Evolutionary conservation across 2,888 invertebrate genomes (phyloP), one percentile per base, ranked within the genome.

Genomic region (Crocallis elinguaria): DNA sequence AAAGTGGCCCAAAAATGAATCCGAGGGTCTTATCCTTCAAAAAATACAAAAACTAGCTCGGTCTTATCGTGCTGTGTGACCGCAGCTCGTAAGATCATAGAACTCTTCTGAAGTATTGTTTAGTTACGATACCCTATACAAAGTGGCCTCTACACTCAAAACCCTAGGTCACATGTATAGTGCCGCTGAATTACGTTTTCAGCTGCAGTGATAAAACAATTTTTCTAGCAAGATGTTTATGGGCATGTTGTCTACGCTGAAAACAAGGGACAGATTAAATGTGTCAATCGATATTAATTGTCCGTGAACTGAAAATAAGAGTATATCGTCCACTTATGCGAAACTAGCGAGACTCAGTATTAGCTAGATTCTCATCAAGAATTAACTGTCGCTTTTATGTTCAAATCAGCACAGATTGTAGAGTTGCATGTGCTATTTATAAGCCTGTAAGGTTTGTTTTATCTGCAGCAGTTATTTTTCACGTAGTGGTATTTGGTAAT

Each of bases 281-380:
- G 32, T 33, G 1, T 6, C 11, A 35, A 11, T 13, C 35, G 4
- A n/a, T n/a, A n/a, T n/a, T 35, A 12, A 12, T 36, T 44, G 25
- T 12, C 35, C 36, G 29, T 36, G n/a, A 14, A 23, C 11, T 12
- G 3, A 32, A 14, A 12, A 38, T 17, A 33, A 8, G 32, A 38
- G 12, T 13, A 41, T 33, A 21, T 46, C 50, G 25, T 53, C 56
- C 35, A 52, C 9, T 9, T 29, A 35, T 23, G 4, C 35, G 6
- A 38, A 14, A n/a, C 33, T n/a, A 12, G 12, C 5, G 12, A 12
- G 36, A 7, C 8, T 4, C 0, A 12, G 2, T 9, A n/a, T 16
- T 33, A 16, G 11, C 12, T 5, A 1, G 11, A 11, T 5, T 7
- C 19, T 7, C 11, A 2, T 12, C 19, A n/a, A 11, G 0, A 12